Evolutionary conservation across 2,797 vertebrate species (phyloP).

Genomic region (Geotrypetes seraphini): DNA sequence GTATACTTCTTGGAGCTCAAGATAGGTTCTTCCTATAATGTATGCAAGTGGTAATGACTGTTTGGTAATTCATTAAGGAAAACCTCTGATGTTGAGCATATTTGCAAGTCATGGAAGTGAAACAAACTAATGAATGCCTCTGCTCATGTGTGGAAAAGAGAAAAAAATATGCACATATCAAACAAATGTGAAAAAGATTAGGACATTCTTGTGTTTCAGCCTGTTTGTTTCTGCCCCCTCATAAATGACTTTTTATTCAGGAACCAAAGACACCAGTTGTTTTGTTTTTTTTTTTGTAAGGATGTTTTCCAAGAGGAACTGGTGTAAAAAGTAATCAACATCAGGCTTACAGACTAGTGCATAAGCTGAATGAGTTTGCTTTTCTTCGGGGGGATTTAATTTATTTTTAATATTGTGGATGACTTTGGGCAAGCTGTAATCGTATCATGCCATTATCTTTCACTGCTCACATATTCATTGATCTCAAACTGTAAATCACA

Average conservation of each 20-base stretch:
- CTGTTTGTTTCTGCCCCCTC: neutral
- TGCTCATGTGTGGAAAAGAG: constrained; percentile 3
- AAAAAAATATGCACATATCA: neutral
- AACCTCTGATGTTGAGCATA: too few species aligned
- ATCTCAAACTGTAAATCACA: constrained; percentile 25
- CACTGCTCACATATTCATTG: constrained; percentile 30
- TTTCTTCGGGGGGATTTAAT: constrained; percentile 35
- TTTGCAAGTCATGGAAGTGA: neutral
- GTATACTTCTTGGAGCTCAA: too few species aligned
- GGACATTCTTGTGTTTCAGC: neutral
- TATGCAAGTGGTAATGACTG: too few species aligned
- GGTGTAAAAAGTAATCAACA: constrained; percentile 27
- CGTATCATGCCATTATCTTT: constrained; percentile 23
- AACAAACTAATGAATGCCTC: neutral
- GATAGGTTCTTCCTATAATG: too few species aligned
- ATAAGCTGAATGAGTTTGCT: constrained; percentile 19
- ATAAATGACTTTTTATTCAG: constrained; percentile 5
- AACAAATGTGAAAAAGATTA: neutral
- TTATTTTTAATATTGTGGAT: constrained; percentile 42
- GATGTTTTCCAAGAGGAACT: constrained; percentile 18
- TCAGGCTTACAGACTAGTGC: constrained; percentile 1
- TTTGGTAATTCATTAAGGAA: too few species aligned
- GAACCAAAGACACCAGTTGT: constrained; percentile 17
- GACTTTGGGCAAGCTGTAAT: constrained; percentile 23
- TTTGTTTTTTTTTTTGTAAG: too few species aligned